Evolutionary conservation across 2,113 vertebrate genomes (phyloP).

Genomic region (Ibidorhyncha struthersii): DNA sequence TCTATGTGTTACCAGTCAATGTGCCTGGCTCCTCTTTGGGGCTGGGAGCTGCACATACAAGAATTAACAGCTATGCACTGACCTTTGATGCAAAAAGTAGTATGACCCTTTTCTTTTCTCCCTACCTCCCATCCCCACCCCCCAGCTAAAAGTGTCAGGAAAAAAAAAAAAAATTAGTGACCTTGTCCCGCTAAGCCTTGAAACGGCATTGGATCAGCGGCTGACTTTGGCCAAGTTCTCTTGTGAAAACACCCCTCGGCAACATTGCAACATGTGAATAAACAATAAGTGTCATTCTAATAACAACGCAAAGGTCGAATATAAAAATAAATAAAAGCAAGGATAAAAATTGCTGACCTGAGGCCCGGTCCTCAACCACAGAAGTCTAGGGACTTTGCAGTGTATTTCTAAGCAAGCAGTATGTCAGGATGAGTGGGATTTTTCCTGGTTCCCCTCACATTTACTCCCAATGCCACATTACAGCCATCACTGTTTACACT

Average conservation of each 20-base stretch:
- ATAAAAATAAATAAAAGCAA: conserved; percentile 54
- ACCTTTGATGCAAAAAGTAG: background rate
- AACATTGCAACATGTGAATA: conserved; percentile 15
- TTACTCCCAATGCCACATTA: background rate
- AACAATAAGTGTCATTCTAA: conserved; percentile 14
- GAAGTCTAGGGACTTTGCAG: background rate
- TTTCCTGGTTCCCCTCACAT: background rate
- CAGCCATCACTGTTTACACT: background rate
- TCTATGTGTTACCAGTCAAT: background rate
- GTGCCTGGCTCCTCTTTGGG: background rate
- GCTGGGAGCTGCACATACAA: background rate
- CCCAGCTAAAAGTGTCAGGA: background rate
- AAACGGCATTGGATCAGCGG: background rate
- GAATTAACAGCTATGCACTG: background rate
- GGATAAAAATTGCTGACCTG: conserved; percentile 4
- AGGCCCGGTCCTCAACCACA: background rate
- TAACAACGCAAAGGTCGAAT: background rate
- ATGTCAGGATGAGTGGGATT: background rate
- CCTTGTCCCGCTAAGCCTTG: background rate
- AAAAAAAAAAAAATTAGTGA: background rate
- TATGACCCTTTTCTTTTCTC: background rate
- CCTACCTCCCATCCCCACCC: too few relatives aligned
- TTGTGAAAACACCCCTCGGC: conserved; percentile 35
- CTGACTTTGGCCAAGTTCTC: conserved; percentile 13
- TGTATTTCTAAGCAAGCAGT: background rate